Evolutionary conservation across 2,888 invertebrate genomes (phyloP).

Genomic region (Hydrotaea diabolus): DNA sequence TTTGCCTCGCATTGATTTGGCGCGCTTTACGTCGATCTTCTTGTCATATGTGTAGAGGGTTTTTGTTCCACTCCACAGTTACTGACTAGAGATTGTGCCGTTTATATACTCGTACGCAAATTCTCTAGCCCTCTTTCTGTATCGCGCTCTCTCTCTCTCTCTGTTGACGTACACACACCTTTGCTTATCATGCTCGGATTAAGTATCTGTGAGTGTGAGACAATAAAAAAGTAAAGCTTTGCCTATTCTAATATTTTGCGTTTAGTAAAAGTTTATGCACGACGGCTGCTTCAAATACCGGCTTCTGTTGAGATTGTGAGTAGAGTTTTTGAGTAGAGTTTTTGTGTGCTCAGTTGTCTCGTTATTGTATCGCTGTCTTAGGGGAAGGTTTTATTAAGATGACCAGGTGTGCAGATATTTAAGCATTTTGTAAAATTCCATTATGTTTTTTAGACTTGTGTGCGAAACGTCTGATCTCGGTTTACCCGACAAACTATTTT

Average conservation of each 20-base stretch:
- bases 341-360: constrained; percentile 1
- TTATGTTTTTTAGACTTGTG: too few species aligned
- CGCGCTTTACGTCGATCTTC: constrained; percentile 12
- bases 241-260: not conserved
- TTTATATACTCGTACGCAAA: not conserved
- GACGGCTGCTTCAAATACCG: constrained; percentile 43
- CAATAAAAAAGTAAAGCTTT: constrained; percentile 47
- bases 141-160: not conserved
- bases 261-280: not conserved
- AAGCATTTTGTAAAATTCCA: not conserved
- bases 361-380: constrained; percentile 10
- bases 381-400: constrained; percentile 49
- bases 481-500: too few species aligned
- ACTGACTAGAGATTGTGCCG: not conserved
- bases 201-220: not conserved
- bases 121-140: too few species aligned
- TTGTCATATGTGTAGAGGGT: constrained; percentile 8
- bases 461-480: too few species aligned
- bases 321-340: not conserved
- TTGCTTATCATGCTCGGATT: constrained; percentile 13
- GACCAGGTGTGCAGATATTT: constrained; percentile 29
- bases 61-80: constrained; percentile 1
- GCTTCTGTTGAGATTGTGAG: constrained; percentile 42
- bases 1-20: constrained; percentile 18
- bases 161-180: constrained; percentile 30